These are phyloP conservation scores for Rutilus rutilus DNA, from an alignment of 2,113 vertebrate genomes.

Conservation along the genomic window DNA sequence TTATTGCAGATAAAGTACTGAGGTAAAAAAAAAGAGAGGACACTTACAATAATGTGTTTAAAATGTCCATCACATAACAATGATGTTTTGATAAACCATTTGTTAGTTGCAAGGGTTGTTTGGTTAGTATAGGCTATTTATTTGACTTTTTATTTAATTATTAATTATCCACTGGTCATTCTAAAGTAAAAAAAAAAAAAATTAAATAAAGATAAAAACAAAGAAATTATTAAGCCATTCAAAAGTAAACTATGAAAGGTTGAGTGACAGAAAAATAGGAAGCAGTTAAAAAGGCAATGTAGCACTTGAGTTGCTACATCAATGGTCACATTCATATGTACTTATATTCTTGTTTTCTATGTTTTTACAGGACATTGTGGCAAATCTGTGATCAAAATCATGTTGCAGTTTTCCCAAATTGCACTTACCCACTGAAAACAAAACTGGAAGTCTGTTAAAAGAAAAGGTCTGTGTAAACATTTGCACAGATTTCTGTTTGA, in stretches of 20 bases:
- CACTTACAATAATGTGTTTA: no score
- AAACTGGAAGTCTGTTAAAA: constrained; percentile 39
- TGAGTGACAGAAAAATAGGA: not conserved
- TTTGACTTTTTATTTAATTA: no score
- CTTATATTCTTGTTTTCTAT: constrained; percentile 9
- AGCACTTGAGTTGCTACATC: not conserved
- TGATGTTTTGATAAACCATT: no score
- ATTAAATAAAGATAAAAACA: no score
- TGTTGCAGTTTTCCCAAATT: constrained; percentile 28
- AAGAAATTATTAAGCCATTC: no score
- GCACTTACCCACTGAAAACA: not conserved
- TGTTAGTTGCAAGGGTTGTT: no score
- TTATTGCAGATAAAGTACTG: no score
- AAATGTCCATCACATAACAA: no score
- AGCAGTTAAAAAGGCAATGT: not conserved
- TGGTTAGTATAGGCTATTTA: no score
- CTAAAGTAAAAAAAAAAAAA: no score
- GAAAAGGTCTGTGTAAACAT: constrained; percentile 34
- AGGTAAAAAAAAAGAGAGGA: no score
- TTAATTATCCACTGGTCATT: no score
- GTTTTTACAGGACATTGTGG: not conserved
- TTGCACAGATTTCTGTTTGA: constrained; percentile 42
- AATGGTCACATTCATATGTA: not conserved
- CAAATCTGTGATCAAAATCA: constrained; percentile 4
- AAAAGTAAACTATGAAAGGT: not conserved